A percentile compares a stretch with the other conserved stretches of the same genome.
Conservation (phyloP, 2,113 vertebrate species). For the Protobothrops mucrosquamatus region DNA sequence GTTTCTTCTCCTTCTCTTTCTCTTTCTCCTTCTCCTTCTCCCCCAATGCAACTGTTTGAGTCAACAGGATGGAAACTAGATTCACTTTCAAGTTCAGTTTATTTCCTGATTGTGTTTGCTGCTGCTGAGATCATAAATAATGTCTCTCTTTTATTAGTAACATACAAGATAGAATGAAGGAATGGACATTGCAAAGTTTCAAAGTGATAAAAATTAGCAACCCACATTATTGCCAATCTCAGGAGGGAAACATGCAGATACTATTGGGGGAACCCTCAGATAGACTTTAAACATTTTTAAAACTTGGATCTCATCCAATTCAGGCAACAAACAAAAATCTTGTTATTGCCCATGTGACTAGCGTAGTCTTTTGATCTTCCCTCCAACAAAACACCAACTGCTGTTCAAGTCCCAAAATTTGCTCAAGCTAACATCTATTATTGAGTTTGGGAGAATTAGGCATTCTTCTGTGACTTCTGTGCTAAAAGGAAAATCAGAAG, state of each 20-base stretch:
- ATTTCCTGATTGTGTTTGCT: background rate
- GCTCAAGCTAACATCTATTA: background rate
- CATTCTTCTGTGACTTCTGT: background rate
- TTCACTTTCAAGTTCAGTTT: slow-evolving; percentile 6
- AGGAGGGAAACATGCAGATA: background rate
- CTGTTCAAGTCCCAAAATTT: background rate
- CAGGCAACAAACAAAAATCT: background rate
- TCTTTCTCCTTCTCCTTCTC: background rate
- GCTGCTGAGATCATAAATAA: background rate
- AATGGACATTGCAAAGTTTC: background rate
- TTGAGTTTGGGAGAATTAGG: background rate
- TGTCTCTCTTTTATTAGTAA: background rate
- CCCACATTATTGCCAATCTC: background rate
- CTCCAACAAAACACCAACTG: background rate
- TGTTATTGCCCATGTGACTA: background rate
- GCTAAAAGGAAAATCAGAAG: background rate
- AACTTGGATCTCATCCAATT: background rate
- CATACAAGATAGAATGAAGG: background rate
- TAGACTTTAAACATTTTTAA: background rate
- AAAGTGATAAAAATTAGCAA: background rate
- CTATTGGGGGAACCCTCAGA: background rate
- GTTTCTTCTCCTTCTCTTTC: no score
- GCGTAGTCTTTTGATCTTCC: background rate
- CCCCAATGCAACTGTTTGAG: background rate
- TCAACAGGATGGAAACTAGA: rapidly evolving